Conservation (phyloP, 1,140 invertebrate species). For the Maconellicoccus hirsutus region DNA sequence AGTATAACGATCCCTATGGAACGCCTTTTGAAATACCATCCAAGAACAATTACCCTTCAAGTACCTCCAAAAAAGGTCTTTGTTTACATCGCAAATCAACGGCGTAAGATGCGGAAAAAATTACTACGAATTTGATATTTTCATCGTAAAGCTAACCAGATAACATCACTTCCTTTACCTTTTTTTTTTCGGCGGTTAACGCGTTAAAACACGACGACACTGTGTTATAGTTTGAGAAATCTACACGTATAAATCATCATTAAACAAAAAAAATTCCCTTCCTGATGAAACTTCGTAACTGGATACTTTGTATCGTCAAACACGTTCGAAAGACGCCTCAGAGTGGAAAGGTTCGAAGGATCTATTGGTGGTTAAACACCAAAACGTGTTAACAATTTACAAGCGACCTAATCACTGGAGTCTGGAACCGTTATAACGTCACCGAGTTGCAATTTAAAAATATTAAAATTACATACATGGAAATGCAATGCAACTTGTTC, state of each 20-base stretch:
- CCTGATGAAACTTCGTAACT: neutral
- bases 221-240: neutral
- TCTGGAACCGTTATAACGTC: neutral
- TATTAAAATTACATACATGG: neutral
- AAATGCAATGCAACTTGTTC: neutral
- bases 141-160: too few species aligned
- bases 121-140: too few species aligned
- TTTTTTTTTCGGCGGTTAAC: too few species aligned
- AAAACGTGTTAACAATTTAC: slow-evolving; percentile 2
- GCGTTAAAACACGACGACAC: too few species aligned
- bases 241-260: neutral
- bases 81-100: neutral
- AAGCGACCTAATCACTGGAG: neutral
- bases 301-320: neutral
- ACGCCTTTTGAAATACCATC: neutral
- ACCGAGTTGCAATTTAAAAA: neutral
- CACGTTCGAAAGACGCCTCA: neutral
- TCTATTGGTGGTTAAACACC: neutral
- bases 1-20: neutral
- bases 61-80: neutral
- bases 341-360: neutral
- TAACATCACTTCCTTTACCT: too few species aligned
- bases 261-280: neutral
- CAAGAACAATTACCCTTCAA: neutral
- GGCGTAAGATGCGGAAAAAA: too few species aligned